phyloP scores from a whole-genome alignment of 2,888 invertebrate species.

The Parnassius apollo region DNA sequence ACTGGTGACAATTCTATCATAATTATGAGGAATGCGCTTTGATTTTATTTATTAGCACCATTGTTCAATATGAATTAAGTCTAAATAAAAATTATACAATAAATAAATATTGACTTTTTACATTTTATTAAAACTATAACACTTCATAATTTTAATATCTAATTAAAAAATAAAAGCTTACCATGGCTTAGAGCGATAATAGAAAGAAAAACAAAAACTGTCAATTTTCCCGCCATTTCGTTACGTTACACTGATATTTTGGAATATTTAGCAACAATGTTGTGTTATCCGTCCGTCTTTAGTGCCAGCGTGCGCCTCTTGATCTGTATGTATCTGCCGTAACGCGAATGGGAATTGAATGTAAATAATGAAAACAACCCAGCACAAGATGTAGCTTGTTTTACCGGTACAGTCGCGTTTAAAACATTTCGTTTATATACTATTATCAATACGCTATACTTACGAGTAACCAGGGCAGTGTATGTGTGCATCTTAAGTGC shows the following conservation, averaged over 20 bases:
- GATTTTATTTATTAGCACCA: too few relatives aligned
- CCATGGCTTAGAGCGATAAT: slow-evolving; percentile 48
- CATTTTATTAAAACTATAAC: too few relatives aligned
- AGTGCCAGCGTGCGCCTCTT: background rate
- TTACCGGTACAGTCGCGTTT: slow-evolving; percentile 56
- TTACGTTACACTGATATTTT: background rate
- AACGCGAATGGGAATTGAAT: slow-evolving; percentile 39
- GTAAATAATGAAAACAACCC: slow-evolving; percentile 53
- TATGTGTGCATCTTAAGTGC: too few relatives aligned
- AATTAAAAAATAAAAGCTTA: slow-evolving; percentile 37
- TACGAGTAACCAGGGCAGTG: too few relatives aligned
- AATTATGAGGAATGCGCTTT: too few relatives aligned
- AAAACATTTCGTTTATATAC: slow-evolving; percentile 33
- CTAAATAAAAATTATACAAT: too few relatives aligned
- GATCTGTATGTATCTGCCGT: slow-evolving; percentile 29
- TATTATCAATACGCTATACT: too few relatives aligned
- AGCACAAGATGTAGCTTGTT: slow-evolving; percentile 50
- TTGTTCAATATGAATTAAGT: too few relatives aligned
- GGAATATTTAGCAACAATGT: background rate
- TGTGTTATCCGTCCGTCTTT: background rate
- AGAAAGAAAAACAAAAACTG: slow-evolving; percentile 46
- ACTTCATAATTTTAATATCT: background rate
- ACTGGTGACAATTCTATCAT: too few relatives aligned
- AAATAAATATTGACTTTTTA: too few relatives aligned
- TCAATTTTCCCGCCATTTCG: slow-evolving; percentile 49